phyloP scores from a whole-genome alignment of 2,113 vertebrate species.

The Otis tarda region DNA sequence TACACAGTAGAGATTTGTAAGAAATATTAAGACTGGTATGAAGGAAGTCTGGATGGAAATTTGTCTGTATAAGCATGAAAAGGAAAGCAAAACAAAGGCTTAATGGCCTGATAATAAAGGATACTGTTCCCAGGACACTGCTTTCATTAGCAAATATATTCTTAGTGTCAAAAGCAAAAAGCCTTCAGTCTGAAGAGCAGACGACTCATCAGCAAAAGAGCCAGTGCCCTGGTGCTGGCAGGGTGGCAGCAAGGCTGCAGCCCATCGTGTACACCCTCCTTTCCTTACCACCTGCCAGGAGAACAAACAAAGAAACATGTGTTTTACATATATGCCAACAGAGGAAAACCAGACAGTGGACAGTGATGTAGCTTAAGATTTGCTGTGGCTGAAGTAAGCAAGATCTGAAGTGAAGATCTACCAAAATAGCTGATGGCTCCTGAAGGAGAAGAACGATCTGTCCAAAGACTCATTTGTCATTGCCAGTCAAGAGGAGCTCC shows the following conservation, averaged over 20 bases:
- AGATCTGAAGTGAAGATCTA: not conserved
- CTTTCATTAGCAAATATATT: not conserved
- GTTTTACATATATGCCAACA: not conserved
- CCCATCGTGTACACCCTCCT: accelerated
- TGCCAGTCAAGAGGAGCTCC: accelerated
- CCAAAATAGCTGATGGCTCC: not conserved
- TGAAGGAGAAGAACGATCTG: not conserved
- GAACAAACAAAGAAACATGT: not conserved
- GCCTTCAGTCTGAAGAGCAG: not conserved
- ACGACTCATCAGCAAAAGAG: not conserved
- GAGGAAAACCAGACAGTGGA: not conserved
- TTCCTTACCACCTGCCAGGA: not conserved
- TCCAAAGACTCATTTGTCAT: not conserved
- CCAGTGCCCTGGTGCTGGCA: not conserved
- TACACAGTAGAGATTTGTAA: not conserved
- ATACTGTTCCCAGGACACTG: not conserved
- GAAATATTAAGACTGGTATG: not conserved
- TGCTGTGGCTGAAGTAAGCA: not conserved
- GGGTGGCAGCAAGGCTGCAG: not conserved
- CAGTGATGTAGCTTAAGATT: not conserved
- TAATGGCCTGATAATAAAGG: not conserved
- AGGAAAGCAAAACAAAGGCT: not conserved
- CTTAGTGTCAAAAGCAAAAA: not conserved
- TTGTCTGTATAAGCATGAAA: accelerated
- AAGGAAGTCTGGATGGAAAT: not conserved